Evolutionary conservation across 2,797 vertebrate species (phyloP), one percentile per base, ranked within the genome.

Genomic region (Sternotherus odoratus): DNA sequence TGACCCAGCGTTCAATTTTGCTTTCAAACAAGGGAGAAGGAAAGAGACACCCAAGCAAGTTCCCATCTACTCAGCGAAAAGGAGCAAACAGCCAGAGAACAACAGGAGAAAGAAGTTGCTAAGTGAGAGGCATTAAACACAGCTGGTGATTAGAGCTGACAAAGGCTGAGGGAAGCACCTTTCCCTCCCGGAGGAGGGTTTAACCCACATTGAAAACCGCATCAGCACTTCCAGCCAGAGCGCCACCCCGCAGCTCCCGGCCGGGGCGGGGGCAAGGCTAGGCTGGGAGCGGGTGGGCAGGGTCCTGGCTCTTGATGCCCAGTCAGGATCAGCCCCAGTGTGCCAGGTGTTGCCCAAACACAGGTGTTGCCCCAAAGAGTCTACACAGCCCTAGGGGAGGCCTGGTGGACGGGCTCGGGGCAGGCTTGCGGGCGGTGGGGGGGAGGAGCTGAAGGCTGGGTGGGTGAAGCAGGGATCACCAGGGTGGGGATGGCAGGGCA

Each of bases 161-260:
- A 53, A 92, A 93, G 91, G 95, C 93, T 88, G 92, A 95, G 87
- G 89, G 86, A 95, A 94, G 96, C 91, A 92, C 92, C 93, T 95
- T 89, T 93, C 92, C 79, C 78, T 95, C 36, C 90, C 81, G 43
- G 16, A 33, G 66, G 86, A 93, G 88, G 66, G 30, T 69, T 78
- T 72, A 91, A 93, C 82, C 91, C 79, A 74, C 80, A 90, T 11
- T 89, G 88, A 82, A 94, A 43, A 46, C 43, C 24, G 4, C 39
- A 24, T 48, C 72, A 75, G 72, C 72, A 9, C 13, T 46, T 46
- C 72, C 72, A 46, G 39, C 69, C 5, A 1, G n/a, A 66, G 19
- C 10, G 16, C 63, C 4, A 8, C 33, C 33, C 69, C 39, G 21
- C 36, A 26, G 72, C 39, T 8, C 63, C 36, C 12, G 12, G 3